Conservation (phyloP, 2,113 vertebrate species). For the Toxotes jaculatrix region DNA sequence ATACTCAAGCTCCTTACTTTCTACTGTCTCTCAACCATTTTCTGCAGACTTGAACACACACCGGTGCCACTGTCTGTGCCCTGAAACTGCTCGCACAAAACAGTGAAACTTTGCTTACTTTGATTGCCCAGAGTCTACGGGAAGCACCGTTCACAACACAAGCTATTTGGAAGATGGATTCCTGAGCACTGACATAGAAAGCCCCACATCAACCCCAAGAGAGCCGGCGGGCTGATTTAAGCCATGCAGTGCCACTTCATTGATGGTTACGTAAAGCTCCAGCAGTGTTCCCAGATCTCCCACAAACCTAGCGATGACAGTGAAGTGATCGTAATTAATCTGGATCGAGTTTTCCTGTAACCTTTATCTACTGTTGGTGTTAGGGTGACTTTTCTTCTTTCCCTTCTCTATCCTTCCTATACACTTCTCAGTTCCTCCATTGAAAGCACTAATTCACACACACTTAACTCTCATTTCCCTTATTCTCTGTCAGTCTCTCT, state of each 20-base stretch:
- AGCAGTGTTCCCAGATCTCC: background rate
- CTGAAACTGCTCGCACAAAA: constrained; percentile 3
- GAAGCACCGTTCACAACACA: constrained; percentile 29
- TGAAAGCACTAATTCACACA: background rate
- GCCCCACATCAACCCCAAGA: constrained; percentile 3
- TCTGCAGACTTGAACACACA: background rate
- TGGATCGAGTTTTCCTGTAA: background rate
- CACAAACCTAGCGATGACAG: background rate
- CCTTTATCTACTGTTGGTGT: background rate
- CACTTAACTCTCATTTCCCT: background rate
- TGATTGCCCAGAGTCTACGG: background rate
- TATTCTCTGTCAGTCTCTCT: background rate
- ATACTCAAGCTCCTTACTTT: constrained; percentile 16
- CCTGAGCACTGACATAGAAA: constrained; percentile 4
- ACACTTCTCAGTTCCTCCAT: background rate
- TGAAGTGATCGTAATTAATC: too few relatives aligned
- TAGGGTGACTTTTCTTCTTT: background rate
- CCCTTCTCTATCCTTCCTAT: too few relatives aligned
- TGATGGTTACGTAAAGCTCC: background rate
- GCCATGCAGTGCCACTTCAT: background rate
- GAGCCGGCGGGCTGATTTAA: constrained; percentile 29
- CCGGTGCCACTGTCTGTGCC: constrained; percentile 5
- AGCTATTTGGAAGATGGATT: constrained; percentile 19
- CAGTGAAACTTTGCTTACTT: constrained; percentile 36
- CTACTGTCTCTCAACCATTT: constrained; percentile 11